These are phyloP conservation scores for Crocodylus rhombifer DNA, from an alignment of 2,797 vertebrate species.

Conservation along the genomic window DNA sequence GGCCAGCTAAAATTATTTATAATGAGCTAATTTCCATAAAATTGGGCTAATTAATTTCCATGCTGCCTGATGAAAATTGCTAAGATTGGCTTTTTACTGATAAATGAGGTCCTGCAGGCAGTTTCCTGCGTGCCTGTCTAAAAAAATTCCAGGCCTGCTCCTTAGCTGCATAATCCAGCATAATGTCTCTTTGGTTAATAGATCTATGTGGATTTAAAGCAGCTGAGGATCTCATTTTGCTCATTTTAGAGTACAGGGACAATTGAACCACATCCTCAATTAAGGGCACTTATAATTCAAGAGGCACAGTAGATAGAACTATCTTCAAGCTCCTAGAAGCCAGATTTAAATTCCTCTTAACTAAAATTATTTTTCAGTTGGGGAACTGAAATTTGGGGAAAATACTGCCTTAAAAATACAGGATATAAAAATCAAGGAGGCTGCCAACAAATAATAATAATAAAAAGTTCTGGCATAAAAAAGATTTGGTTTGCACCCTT, in stretches of 20 bases:
- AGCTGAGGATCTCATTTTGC: neutral
- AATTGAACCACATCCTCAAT: neutral
- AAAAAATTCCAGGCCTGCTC: conserved; percentile 50
- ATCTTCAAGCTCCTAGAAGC: neutral
- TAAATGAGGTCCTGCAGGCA: conserved; percentile 67
- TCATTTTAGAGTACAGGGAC: neutral
- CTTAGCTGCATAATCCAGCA: conserved; percentile 19
- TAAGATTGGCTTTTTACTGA: conserved; percentile 73
- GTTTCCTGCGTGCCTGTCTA: conserved; percentile 44
- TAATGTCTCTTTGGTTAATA: neutral
- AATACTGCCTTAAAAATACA: neutral
- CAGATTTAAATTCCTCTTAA: neutral
- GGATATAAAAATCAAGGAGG: neutral
- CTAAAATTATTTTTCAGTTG: neutral
- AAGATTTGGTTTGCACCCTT: neutral
- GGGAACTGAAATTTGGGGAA: neutral
- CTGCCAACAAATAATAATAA: neutral
- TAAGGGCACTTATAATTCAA: neutral
- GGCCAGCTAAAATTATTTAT: conserved; percentile 80
- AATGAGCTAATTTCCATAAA: conserved; percentile 82
- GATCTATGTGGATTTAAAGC: neutral
- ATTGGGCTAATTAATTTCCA: conserved; percentile 81
- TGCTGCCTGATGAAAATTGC: conserved; percentile 78
- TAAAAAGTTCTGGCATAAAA: too few species aligned
- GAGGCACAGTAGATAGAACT: neutral